Evolutionary conservation across 2,113 vertebrate genomes (phyloP), one percentile per base, ranked within the genome.

Genomic region (Typhlomys cinereus): DNA sequence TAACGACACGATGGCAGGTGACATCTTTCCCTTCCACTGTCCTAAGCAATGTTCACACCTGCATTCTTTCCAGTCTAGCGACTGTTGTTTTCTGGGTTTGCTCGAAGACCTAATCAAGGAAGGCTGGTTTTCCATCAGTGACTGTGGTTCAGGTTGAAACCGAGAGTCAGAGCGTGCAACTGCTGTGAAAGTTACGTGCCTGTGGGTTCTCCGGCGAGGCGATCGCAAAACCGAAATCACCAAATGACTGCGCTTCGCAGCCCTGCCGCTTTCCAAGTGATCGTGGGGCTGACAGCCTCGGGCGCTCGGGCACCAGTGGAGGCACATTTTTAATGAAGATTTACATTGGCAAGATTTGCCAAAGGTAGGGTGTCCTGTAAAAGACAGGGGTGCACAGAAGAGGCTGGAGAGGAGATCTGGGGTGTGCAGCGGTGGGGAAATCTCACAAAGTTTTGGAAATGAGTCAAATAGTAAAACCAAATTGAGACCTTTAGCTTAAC

Each of bases 191-290:
- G 94, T 54, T 82, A 7, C 39, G 4, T n/a, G 85, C 4, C 1
- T 78, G 39, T 66, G 25, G 57, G 48, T 52, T 78, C 78, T 50
- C 34, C 25, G 31, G 71, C 21, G 21, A 88, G 67, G 71, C 66
- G 10, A 17, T 46, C 76, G 3, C 46, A 50, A 95, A 91, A 85
- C 8, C 1, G 85, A 96, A 74, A 94, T 86, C 74, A 7, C 2
- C 25, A 70, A 75, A 96, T 95, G 94, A 97, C 76, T 95, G 2
- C 13, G 23, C 5, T 17, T 61, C 74, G 12, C 15, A 70, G 54
- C 82, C 78, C 93, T 95, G 94, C 70, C 88, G 86, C 90, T 96
- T 93, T 85, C 96, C 80, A 81, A 94, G 87, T 94, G 46, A 83
- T 82, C 67, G 59, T 82, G n/a, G n/a, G n/a, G n/a, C 73, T 94